Evolutionary conservation across 2,113 vertebrate species (phyloP), one percentile per base, ranked within the genome.

Genomic region (Gymnorhina tibicen): DNA sequence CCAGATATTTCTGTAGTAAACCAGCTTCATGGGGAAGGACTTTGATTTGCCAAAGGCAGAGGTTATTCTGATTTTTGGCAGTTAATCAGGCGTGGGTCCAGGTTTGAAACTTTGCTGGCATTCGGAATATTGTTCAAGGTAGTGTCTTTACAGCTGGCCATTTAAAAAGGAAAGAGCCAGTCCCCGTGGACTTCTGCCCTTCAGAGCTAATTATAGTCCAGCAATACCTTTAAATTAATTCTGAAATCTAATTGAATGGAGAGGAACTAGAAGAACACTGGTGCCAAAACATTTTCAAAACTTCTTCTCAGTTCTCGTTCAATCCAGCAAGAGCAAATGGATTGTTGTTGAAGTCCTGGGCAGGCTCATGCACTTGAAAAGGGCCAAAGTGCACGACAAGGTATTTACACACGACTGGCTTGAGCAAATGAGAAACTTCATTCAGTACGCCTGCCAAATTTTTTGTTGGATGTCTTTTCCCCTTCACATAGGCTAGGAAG

Each of bases 191-290:
- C 33, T 84, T 85, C 47, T 81, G 55, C 30, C 69, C 56, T 86
- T 80, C 27, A 22, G 37, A 85, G 55, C 35, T 96, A 83, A 91
- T 87, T 95, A 80, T 52, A 85, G 50, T 44, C 58, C 62, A 55
- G 28, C 52, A 52, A 76, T 60, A 87, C 33, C 50, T 82, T 80
- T 66, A 68, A 85, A 83, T 91, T 92, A 62, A 94, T 88, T 94
- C 87, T 85, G 53, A 93, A 90, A 95, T 87, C 81, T 72, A 74
- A 66, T 14, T 85, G 91, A 93, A 93, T 93, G 84, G 80, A 74
- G 72, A 78, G 33, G 21, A 84, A 55, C 6, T 47, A 56, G 89
- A 79, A 17, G 28, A 85, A 56, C 21, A 16, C 27, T 42, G 35
- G 9, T 53, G 39, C 52, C 73, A 70, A 79, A 76, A 76, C 44